phyloP scores from a whole-genome alignment of 2,113 vertebrate genomes.

The Lycocorax pyrrhopterus region DNA sequence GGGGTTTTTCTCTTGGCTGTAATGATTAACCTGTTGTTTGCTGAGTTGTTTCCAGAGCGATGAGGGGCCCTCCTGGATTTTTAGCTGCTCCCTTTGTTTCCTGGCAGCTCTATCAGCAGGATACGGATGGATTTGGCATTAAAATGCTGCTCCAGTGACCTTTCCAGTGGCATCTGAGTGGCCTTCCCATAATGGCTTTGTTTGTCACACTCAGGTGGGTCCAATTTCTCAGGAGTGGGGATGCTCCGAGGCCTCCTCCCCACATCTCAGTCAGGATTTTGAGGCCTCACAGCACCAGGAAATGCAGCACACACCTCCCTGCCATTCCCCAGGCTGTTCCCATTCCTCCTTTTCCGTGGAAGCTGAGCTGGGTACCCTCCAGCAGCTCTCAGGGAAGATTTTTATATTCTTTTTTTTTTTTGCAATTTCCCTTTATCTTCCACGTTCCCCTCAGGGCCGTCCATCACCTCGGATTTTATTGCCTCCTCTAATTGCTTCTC shows the following conservation, averaged over 20 bases:
- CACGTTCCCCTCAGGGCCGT: neutral
- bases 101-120: neutral
- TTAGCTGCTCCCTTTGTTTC: neutral
- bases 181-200: neutral
- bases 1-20: neutral
- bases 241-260: neutral
- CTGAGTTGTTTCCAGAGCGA: neutral
- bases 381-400: neutral
- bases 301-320: neutral
- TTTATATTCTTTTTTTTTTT: neutral
- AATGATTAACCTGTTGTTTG: neutral
- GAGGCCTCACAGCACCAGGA: accelerated
- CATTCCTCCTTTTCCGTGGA: neutral
- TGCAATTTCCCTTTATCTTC: neutral
- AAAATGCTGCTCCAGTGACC: neutral
- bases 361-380: neutral
- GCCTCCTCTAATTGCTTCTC: constrained; percentile 47
- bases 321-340: accelerated
- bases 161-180: neutral
- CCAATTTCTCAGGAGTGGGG: neutral
- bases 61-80: neutral
- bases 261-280: neutral
- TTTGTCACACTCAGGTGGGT: neutral
- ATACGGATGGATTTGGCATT: neutral
- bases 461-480: constrained; percentile 21